Percentiles rank a stretch among this genome's conserved stretches.
Evolutionary conservation across 2,888 invertebrate species (phyloP).

Genomic region (Calameuta filiformis): DNA sequence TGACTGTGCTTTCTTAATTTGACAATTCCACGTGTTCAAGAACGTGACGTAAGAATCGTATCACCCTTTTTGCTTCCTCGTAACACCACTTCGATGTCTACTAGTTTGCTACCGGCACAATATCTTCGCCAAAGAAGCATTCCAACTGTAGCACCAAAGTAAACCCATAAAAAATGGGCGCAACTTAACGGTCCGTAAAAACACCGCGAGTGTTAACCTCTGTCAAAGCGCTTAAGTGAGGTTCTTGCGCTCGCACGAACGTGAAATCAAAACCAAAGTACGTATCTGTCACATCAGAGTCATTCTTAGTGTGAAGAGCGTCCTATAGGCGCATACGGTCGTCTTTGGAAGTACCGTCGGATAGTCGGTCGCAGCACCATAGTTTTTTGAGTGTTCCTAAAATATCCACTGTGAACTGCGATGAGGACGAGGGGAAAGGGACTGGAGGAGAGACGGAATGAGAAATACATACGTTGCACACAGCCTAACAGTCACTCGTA

Average conservation of each 20-base stretch:
- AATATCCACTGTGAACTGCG: constrained; percentile 35
- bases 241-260: constrained; percentile 14
- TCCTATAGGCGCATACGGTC: background rate
- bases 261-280: constrained; percentile 12
- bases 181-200: background rate
- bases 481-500: background rate
- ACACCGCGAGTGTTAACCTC: background rate
- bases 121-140: background rate
- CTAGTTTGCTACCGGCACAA: background rate
- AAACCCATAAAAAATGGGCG: background rate
- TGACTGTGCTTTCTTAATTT: background rate
- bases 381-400: constrained; percentile 51
- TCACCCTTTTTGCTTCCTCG: background rate
- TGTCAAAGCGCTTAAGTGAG: background rate
- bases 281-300: constrained; percentile 20
- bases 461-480: background rate
- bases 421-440: background rate
- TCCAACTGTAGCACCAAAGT: background rate
- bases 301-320: constrained; percentile 10
- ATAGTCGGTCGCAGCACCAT: constrained; percentile 18
- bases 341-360: background rate
- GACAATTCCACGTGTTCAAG: background rate
- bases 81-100: background rate
- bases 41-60: background rate
- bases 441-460: background rate